These are phyloP conservation scores for Falco biarmicus DNA, from an alignment of 2,797 vertebrate genomes.

Conservation along the genomic window DNA sequence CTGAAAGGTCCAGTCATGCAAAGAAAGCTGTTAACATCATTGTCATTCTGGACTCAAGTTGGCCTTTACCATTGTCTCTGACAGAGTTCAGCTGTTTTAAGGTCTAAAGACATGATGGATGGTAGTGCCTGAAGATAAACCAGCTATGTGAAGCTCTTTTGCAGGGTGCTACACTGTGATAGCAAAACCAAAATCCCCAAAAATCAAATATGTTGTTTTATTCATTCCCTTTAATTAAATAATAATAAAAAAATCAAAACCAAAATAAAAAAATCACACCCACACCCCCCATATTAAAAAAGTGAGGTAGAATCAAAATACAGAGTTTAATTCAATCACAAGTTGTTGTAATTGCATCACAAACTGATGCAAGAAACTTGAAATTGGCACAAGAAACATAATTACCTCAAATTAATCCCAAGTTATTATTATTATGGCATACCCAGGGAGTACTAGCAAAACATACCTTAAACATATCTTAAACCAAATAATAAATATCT, in stretches of 20 bases:
- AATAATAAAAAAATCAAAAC: fast-evolving
- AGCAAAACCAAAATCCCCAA: neutral
- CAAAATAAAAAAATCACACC: no score
- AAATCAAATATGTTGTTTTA: neutral
- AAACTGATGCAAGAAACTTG: neutral
- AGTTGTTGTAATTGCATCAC: neutral
- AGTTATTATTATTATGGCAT: neutral
- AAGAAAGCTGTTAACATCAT: neutral
- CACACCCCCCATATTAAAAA: neutral
- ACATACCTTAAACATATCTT: neutral
- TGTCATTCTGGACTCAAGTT: neutral
- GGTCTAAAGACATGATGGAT: neutral
- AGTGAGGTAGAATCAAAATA: neutral
- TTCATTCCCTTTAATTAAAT: neutral
- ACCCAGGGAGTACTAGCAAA: neutral
- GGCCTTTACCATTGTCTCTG: neutral
- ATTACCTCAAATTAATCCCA: neutral
- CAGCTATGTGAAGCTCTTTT: neutral
- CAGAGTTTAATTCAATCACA: neutral
- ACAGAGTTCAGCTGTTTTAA: neutral
- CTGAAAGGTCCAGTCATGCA: neutral
- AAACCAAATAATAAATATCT: neutral
- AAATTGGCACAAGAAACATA: neutral
- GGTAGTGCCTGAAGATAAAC: neutral
- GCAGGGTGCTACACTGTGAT: fast-evolving